Percentiles rank a stretch among this genome's conserved stretches.
phyloP scores from a whole-genome alignment of 2,888 invertebrate genomes.

The Volucella bombylans region DNA sequence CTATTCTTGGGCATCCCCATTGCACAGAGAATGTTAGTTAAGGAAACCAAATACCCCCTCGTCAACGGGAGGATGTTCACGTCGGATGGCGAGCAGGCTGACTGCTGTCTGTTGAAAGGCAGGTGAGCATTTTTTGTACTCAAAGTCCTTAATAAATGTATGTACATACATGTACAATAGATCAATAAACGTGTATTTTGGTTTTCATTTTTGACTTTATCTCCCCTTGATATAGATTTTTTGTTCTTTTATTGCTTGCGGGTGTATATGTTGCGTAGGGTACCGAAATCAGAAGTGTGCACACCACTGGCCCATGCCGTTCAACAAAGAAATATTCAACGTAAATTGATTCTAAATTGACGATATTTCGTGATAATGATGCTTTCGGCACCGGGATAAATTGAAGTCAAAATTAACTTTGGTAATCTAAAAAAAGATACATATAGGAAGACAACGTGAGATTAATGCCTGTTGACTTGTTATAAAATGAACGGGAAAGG shows the following conservation, averaged over 20 bases:
- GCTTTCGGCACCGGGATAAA: slow-evolving; percentile 19
- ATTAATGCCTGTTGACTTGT: background rate
- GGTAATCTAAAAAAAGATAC: slow-evolving; percentile 39
- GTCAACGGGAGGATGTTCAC: background rate
- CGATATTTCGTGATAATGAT: slow-evolving; percentile 50
- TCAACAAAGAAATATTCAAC: slow-evolving; percentile 32
- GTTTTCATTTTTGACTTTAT: slow-evolving; percentile 11
- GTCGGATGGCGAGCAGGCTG: background rate
- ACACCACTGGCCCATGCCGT: background rate
- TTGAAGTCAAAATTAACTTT: slow-evolving; percentile 46
- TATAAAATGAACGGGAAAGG: too few relatives aligned
- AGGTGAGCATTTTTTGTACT: slow-evolving; percentile 9
- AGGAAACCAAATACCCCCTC: slow-evolving; percentile 16
- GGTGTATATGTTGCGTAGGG: background rate
- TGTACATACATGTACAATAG: background rate
- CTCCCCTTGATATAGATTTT: background rate
- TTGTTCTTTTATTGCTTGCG: slow-evolving; percentile 4
- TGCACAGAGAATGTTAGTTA: slow-evolving; percentile 7
- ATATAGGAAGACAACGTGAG: slow-evolving; percentile 4
- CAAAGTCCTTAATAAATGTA: background rate
- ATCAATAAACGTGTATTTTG: background rate
- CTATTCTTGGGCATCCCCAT: background rate
- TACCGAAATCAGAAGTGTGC: background rate
- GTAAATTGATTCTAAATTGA: slow-evolving; percentile 67
- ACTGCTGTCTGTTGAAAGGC: background rate